phyloP scores from a whole-genome alignment of 2,888 invertebrate species.

The Cenopis cana region DNA sequence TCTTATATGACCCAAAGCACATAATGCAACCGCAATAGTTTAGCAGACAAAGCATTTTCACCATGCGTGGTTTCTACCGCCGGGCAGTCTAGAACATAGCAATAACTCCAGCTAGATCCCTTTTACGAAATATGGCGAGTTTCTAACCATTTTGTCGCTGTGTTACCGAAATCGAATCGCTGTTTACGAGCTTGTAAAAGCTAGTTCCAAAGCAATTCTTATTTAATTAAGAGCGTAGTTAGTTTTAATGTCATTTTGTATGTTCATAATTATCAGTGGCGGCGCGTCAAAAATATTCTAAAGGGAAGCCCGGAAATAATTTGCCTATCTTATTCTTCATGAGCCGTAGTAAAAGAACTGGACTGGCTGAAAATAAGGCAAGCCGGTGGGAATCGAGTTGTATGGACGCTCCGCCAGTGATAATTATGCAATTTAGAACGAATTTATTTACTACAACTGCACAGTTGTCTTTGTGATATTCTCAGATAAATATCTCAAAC shows the following conservation, averaged over 20 bases:
- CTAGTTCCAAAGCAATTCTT: not conserved
- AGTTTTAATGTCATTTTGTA: not conserved
- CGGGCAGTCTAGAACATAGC: not conserved
- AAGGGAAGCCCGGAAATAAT: too few species aligned
- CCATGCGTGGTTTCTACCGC: slow-evolving; percentile 9
- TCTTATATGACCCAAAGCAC: slow-evolving; percentile 6
- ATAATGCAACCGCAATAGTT: not conserved
- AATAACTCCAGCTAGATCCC: slow-evolving; percentile 11
- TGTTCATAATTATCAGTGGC: too few species aligned
- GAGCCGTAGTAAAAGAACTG: too few species aligned
- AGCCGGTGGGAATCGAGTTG: too few species aligned
- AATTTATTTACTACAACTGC: not conserved
- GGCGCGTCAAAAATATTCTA: too few species aligned
- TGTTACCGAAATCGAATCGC: slow-evolving; percentile 13
- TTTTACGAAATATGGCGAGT: slow-evolving; percentile 18
- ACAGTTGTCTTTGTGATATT: not conserved
- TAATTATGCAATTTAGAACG: not conserved
- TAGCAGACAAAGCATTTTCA: slow-evolving; percentile 3
- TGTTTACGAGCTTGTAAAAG: slow-evolving; percentile 10
- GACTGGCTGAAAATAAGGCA: too few species aligned
- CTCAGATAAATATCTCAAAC: too few species aligned
- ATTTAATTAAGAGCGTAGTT: not conserved
- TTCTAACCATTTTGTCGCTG: slow-evolving; percentile 13
- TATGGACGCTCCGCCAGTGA: too few species aligned
- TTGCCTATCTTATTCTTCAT: too few species aligned